These are phyloP conservation scores for Rhinolophus sinicus DNA, from an alignment of 2,113 vertebrate genomes.

Conservation along the genomic window DNA sequence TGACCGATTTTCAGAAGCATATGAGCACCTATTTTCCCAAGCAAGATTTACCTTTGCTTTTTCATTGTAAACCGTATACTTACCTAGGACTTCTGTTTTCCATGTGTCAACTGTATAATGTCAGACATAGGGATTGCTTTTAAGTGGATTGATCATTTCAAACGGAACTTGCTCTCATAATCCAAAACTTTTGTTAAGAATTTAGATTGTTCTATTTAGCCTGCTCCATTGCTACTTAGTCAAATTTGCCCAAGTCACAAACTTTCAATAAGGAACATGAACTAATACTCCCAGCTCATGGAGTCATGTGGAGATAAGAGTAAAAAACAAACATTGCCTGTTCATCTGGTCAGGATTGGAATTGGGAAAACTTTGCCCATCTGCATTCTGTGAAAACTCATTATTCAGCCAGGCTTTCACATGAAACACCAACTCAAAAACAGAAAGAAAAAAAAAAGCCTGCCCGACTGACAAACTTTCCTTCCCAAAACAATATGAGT, in stretches of 20 bases:
- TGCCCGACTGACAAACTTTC: background rate
- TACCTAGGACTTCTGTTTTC: background rate
- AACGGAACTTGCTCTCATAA: background rate
- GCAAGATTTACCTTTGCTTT: background rate
- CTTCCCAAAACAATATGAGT: background rate
- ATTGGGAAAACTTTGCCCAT: background rate
- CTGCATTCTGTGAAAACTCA: background rate
- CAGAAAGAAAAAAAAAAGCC: background rate
- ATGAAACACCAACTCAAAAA: background rate
- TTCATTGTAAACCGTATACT: background rate
- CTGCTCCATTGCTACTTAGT: background rate
- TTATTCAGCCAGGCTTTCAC: background rate
- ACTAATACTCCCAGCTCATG: background rate
- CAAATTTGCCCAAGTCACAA: background rate
- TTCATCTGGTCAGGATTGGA: background rate
- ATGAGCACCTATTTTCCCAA: background rate
- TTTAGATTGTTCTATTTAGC: background rate
- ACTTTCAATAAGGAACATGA: background rate
- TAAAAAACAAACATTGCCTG: background rate
- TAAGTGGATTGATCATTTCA: background rate
- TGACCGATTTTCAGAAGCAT: background rate
- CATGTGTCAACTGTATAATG: background rate
- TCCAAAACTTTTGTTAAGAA: background rate
- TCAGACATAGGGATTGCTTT: background rate
- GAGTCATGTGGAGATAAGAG: background rate